Conservation (phyloP, 1,140 invertebrate genomes). For the Druon quercuslanigerum region DNA sequence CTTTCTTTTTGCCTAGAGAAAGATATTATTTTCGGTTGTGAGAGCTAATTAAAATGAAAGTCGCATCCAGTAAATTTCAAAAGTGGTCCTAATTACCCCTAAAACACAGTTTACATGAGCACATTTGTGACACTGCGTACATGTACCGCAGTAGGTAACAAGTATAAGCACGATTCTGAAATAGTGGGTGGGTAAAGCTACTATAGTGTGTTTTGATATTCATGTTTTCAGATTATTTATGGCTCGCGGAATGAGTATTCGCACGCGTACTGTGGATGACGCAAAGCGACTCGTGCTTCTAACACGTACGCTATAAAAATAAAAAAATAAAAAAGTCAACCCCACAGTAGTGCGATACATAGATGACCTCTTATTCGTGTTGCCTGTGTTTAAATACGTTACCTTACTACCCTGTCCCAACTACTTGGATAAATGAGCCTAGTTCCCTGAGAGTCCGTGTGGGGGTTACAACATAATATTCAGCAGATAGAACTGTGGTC, state of each 20-base stretch:
- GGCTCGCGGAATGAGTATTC: slow-evolving; percentile 49
- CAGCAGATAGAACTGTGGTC: slow-evolving; percentile 53
- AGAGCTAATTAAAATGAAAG: slow-evolving; percentile 28
- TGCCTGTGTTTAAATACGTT: slow-evolving; percentile 46
- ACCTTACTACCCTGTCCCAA: slow-evolving; percentile 40
- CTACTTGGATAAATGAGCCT: slow-evolving; percentile 50
- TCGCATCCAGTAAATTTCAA: slow-evolving; percentile 28
- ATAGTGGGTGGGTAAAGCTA: neutral
- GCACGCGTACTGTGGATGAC: slow-evolving; percentile 44
- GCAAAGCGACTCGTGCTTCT: slow-evolving; percentile 48
- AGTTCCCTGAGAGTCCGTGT: slow-evolving; percentile 47
- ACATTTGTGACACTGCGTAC: slow-evolving; percentile 3
- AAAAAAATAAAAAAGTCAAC: slow-evolving; percentile 46
- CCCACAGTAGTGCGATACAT: slow-evolving; percentile 48
- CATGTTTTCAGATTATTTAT: slow-evolving; percentile 53
- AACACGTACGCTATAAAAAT: slow-evolving; percentile 46
- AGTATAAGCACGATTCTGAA: neutral
- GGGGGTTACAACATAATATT: slow-evolving; percentile 51
- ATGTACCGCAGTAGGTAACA: slow-evolving; percentile 1
- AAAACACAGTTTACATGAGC: slow-evolving; percentile 15
- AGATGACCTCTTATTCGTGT: slow-evolving; percentile 53
- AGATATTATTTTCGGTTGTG: slow-evolving; percentile 22
- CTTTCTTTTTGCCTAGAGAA: neutral
- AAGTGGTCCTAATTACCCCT: slow-evolving; percentile 21
- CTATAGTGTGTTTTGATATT: slow-evolving; percentile 43